Percentiles rank a stretch among this genome's conserved stretches.
Evolutionary conservation across 2,888 invertebrate genomes (phyloP).

Genomic region (Cremastobaeus sp.): DNA sequence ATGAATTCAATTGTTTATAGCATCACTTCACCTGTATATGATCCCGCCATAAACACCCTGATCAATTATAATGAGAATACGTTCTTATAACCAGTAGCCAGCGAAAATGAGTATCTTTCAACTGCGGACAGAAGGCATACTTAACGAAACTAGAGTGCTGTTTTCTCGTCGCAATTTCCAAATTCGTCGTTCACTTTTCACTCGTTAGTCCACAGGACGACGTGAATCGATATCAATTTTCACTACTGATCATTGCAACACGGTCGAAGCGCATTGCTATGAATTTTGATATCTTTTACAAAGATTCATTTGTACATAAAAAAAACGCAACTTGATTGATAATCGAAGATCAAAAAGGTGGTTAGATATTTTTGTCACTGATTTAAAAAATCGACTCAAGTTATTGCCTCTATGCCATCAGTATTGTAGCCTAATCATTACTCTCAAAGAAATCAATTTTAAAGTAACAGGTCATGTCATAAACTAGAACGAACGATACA

Average conservation of each 20-base stretch:
- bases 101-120: constrained; percentile 49
- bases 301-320: constrained; percentile 15
- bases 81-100: constrained; percentile 46
- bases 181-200: constrained; percentile 9
- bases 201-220: too few species aligned
- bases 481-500: constrained; percentile 15
- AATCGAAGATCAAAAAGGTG: constrained; percentile 5
- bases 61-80: constrained; percentile 43
- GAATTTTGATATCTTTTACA: constrained; percentile 19
- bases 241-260: constrained; percentile 10
- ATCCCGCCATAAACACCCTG: constrained; percentile 49
- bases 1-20: constrained; percentile 59
- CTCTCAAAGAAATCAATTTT: constrained; percentile 31
- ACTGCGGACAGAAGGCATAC: constrained; percentile 48
- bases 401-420: constrained; percentile 63
- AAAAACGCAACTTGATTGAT: background rate
- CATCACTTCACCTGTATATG: constrained; percentile 61
- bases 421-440: constrained; percentile 35
- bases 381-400: constrained; percentile 64
- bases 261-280: constrained; percentile 1
- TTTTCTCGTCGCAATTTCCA: constrained; percentile 26
- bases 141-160: constrained; percentile 24
- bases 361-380: constrained; percentile 27
- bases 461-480: constrained; percentile 24
- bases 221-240: constrained; percentile 14